A percentile compares a stretch with the other conserved stretches of the same genome.
These are phyloP conservation scores for Galerucella calmariensis DNA, from an alignment of 2,888 invertebrate species.

Conservation along the genomic window DNA sequence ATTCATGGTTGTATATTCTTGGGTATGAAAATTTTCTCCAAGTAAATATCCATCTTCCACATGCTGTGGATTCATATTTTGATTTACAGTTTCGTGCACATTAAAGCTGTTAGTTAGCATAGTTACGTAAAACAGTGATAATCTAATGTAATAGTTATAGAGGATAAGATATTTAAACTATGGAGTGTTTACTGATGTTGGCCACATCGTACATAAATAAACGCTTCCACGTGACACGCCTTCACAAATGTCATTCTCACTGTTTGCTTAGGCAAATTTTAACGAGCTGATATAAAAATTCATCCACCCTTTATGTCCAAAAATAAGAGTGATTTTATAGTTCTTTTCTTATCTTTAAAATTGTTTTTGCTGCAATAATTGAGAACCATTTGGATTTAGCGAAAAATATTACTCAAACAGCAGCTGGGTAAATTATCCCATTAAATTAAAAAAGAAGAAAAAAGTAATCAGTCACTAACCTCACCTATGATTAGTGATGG, in stretches of 20 bases:
- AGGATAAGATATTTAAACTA: background rate
- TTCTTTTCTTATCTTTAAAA: no score
- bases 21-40: background rate
- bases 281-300: background rate
- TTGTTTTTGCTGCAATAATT: no score
- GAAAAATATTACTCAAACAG: no score
- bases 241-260: conserved; percentile 1
- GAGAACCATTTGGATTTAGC: no score
- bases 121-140: background rate
- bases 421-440: no score
- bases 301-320: no score
- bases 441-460: no score
- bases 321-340: no score
- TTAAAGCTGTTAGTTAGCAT: conserved; percentile 6
- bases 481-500: no score
- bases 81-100: background rate
- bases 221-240: conserved; percentile 11
- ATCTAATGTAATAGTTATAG: conserved; percentile 1
- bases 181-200: background rate
- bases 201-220: conserved; percentile 15
- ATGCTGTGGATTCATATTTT: background rate
- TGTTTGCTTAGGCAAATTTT: background rate
- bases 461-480: no score
- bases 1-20: background rate
- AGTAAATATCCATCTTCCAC: background rate